Evolutionary conservation across 2,113 vertebrate genomes (phyloP).

Genomic region (Melanerpes aurifrons): DNA sequence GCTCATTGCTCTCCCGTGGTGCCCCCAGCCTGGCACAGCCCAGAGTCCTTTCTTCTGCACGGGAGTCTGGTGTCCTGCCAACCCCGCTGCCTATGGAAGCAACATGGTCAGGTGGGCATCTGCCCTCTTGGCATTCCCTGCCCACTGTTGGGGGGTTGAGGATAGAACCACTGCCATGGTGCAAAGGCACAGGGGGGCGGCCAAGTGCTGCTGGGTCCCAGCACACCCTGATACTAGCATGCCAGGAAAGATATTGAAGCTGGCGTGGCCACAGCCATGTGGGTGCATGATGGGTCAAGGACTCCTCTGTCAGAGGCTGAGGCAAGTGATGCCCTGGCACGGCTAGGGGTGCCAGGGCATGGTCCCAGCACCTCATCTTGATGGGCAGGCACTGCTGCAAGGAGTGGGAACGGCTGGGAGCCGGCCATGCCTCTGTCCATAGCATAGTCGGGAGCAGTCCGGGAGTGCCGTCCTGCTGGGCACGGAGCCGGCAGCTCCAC

Average conservation of each 20-base stretch:
- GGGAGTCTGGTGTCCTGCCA: neutral
- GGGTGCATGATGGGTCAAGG: accelerated
- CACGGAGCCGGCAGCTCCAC: neutral
- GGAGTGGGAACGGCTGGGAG: accelerated
- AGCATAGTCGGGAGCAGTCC: accelerated
- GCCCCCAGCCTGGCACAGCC: neutral
- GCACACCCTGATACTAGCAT: accelerated
- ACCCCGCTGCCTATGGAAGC: neutral
- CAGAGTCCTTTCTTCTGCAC: neutral
- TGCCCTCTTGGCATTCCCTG: neutral
- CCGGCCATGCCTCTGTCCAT: accelerated
- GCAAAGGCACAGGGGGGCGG: neutral
- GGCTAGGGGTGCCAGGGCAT: neutral
- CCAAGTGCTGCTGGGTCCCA: neutral
- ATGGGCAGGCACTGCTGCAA: accelerated
- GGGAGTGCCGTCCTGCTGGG: neutral
- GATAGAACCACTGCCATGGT: neutral
- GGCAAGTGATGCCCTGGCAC: neutral
- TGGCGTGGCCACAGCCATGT: accelerated
- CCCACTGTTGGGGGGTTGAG: neutral
- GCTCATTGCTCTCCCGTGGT: accelerated
- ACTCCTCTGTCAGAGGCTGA: accelerated
- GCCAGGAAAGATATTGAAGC: accelerated
- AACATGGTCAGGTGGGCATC: neutral
- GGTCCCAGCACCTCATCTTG: accelerated